Evolutionary conservation across 2,113 vertebrate genomes (phyloP).

Genomic region (Hassar affinis): DNA sequence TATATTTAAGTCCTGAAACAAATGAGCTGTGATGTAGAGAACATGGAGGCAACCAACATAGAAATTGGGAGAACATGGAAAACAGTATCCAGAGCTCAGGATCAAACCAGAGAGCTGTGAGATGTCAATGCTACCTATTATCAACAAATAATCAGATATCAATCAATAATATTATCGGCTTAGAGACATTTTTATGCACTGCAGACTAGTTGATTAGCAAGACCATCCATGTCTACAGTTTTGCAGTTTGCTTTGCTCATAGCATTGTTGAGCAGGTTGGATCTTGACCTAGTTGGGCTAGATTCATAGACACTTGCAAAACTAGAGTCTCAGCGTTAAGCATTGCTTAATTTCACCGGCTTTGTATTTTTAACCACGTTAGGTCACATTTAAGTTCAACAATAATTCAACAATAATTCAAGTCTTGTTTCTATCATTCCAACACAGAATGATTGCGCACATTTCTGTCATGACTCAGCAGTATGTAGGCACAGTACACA

Average conservation of each 20-base stretch:
- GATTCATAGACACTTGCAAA: conserved; percentile 19
- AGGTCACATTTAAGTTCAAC: background rate
- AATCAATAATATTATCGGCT: background rate
- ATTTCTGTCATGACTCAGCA: conserved; percentile 33
- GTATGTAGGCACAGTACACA: conserved; percentile 6
- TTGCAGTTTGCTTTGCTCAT: background rate
- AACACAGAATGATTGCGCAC: conserved; percentile 19
- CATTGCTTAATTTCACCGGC: conserved; percentile 3
- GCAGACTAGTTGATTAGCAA: background rate
- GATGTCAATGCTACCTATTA: background rate
- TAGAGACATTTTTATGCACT: background rate
- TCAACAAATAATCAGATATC: background rate
- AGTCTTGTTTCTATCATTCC: too few relatives aligned
- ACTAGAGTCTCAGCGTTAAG: background rate
- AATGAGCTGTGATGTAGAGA: background rate
- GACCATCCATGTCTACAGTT: background rate
- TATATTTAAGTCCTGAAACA: background rate
- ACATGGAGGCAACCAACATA: background rate
- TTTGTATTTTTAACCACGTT: background rate
- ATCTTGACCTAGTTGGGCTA: background rate
- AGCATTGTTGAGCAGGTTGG: background rate
- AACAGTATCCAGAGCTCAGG: background rate
- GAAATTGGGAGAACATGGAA: background rate
- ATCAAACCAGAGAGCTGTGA: background rate
- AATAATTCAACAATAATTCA: background rate